Conservation (phyloP, 2,113 vertebrate genomes). For the Galbula dea region DNA sequence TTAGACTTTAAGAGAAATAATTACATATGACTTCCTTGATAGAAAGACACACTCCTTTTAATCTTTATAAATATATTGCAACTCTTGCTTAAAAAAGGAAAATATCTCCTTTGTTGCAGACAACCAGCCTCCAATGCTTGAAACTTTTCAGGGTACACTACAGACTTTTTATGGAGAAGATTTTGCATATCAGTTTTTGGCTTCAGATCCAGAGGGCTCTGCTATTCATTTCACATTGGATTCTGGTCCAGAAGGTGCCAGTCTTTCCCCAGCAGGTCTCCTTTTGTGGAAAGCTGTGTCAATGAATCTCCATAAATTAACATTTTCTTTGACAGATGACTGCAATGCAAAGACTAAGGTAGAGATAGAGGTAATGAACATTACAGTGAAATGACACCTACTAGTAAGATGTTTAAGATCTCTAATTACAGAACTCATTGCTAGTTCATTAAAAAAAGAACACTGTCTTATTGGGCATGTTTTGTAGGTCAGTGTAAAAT, state of each 20-base stretch:
- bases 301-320: slow-evolving; percentile 67
- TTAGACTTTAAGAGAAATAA: neutral
- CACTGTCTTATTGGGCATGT: slow-evolving; percentile 24
- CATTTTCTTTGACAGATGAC: slow-evolving; percentile 78
- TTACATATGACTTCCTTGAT: neutral
- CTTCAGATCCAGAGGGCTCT: slow-evolving; percentile 86
- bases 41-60: neutral
- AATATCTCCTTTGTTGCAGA: slow-evolving; percentile 72
- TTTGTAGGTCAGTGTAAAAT: slow-evolving; percentile 79
- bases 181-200: slow-evolving; percentile 82
- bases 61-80: neutral
- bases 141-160: slow-evolving; percentile 63
- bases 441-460: neutral
- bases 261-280: slow-evolving; percentile 82
- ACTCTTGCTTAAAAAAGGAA: neutral
- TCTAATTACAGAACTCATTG: neutral
- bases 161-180: slow-evolving; percentile 81
- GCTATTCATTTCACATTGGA: slow-evolving; percentile 76
- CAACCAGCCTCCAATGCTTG: slow-evolving; percentile 81
- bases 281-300: slow-evolving; percentile 79
- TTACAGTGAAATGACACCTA: neutral
- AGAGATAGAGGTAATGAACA: slow-evolving; percentile 75
- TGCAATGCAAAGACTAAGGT: slow-evolving; percentile 76
- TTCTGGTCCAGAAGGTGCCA: slow-evolving; percentile 78
- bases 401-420: neutral